Evolutionary conservation across 37 sponge, comb jelly and placozoan species (phyloP), one percentile per base, ranked within the genome.

Genomic region (Halichondria panicea): DNA sequence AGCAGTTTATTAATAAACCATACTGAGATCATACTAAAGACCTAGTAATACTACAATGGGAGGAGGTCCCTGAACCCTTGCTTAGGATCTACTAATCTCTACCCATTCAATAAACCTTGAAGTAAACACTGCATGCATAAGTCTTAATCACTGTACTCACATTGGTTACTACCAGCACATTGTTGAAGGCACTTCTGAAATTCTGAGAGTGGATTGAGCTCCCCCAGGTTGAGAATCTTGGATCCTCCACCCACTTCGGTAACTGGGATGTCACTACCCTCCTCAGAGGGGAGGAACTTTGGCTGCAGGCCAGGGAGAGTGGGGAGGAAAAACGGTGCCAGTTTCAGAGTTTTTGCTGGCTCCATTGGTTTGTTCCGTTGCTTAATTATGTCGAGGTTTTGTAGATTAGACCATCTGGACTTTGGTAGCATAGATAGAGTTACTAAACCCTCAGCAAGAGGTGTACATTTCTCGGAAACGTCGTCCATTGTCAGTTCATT

Each of bases 241-340:
- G 85, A 84, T 4, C 43, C 55, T 22, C 30, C 34, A n/a, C 64
- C 60, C 0, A 55, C 21, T 62, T 87, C 38, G 9, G 40, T 9
- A 2, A 37, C 13, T 33, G 72, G 71, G 36, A 77, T 63, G 32
- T 71, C 66, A 30, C 34, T 61, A 21, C 50, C 83, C 61, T 79
- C 80, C 13, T 55, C 63, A 42, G 39, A 52, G 15, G 85, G 69
- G 45, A 83, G 67, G 43, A 91, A 91, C 78, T 81, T 76, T 0
- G 81, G 79, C 25, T 68, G 71, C 41, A 92, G 80, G 15, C 93
- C 98, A 18, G 89, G 82, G 2, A 75, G 65, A 28, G 98, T 97
- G 18, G 90, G 90, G 11, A 98, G 75, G 75, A 98, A 98, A 83
- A 98, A 98, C 11, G 99, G 99, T 0, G 91, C 96, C 21, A 80